Percentiles rank a stretch among this genome's conserved stretches.
Conservation (phyloP, 2,888 invertebrate genomes). For the Archips crataeganus region DNA sequence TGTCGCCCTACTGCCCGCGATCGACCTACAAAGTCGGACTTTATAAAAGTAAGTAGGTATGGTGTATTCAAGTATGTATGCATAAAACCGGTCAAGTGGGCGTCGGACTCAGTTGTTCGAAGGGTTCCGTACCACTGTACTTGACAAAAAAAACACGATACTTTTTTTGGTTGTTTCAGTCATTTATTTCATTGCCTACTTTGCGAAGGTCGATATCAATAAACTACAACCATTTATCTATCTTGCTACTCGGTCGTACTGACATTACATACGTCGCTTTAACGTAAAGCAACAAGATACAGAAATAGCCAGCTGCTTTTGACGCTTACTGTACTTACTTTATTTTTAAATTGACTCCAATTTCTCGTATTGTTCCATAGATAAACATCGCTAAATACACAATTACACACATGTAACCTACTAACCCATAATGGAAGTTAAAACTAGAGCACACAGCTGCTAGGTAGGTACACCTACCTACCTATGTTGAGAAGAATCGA, state of each 20-base stretch:
- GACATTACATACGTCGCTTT: too few species aligned
- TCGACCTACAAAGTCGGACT: slow-evolving; percentile 44
- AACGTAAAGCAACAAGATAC: too few species aligned
- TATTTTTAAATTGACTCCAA: not conserved
- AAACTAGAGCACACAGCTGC: slow-evolving; percentile 24
- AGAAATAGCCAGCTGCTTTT: too few species aligned
- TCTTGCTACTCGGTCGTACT: too few species aligned
- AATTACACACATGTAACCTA: slow-evolving; percentile 18
- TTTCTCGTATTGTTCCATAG: not conserved
- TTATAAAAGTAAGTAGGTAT: not conserved
- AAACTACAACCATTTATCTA: too few species aligned
- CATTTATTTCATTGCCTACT: too few species aligned
- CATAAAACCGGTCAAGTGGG: too few species aligned
- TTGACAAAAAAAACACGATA: too few species aligned
- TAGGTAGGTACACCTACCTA: not conserved
- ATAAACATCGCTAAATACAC: slow-evolving; percentile 11
- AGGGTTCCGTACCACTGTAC: too few species aligned
- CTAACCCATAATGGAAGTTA: slow-evolving; percentile 34
- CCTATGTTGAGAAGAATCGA: slow-evolving; percentile 18
- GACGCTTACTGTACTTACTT: not conserved
- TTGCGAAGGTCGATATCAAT: too few species aligned
- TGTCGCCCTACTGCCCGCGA: slow-evolving; percentile 53
- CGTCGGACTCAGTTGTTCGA: too few species aligned
- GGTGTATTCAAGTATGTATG: not conserved
- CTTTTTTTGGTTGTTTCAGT: too few species aligned